Evolutionary conservation across 2,797 vertebrate species (phyloP).

Genomic region (Sylvilagus floridanus): DNA sequence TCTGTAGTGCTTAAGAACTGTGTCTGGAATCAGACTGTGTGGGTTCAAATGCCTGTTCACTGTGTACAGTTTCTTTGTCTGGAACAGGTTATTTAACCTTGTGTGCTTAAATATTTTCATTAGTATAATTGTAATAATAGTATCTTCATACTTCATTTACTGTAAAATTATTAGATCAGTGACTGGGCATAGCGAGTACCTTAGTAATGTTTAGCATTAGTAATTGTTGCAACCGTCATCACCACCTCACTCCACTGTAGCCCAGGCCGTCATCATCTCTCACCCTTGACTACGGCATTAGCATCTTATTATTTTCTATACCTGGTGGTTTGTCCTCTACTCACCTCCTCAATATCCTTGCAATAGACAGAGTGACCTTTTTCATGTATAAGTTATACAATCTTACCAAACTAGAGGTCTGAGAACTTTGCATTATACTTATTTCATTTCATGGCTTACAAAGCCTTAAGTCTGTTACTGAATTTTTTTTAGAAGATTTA

Average conservation of each 20-base stretch:
- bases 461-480: neutral
- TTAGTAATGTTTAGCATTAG: neutral
- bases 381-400: neutral
- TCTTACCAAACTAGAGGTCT: neutral
- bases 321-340: neutral
- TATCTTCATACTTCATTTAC: neutral
- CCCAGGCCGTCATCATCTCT: neutral
- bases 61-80: neutral
- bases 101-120: neutral
- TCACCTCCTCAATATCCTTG: neutral
- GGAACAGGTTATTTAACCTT: conserved; percentile 11
- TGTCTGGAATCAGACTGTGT: conserved; percentile 2
- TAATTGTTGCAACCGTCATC: neutral
- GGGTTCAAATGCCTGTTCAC: neutral
- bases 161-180: conserved; percentile 24
- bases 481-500: neutral
- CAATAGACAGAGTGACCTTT: neutral
- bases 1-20: neutral
- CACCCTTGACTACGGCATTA: neutral
- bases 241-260: neutral
- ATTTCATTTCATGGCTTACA: neutral
- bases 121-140: neutral
- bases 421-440: neutral
- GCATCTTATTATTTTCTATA: conserved; percentile 12
- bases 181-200: neutral